Evolutionary conservation across 1,140 invertebrate genomes (phyloP).

Genomic region (Reticulitermes speratus): DNA sequence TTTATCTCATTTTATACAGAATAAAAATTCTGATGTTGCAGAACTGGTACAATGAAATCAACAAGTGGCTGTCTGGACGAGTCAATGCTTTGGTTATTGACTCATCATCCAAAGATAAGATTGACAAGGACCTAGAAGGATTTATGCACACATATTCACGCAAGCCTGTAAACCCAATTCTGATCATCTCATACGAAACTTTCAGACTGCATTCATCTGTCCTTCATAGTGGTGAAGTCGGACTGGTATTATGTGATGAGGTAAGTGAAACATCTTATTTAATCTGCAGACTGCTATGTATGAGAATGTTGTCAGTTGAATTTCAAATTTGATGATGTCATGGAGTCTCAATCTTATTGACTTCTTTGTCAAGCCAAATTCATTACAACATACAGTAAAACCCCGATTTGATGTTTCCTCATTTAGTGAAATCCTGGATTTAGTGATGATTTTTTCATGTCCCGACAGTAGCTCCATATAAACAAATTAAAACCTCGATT

Average conservation of each 20-base stretch:
- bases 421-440: too few relatives aligned
- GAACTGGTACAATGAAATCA: slow-evolving; percentile 99
- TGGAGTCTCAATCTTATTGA: too few relatives aligned
- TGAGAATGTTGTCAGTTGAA: neutral
- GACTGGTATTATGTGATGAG: slow-evolving; percentile 96
- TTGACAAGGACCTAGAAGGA: slow-evolving; percentile 78
- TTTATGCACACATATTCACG: slow-evolving; percentile 62
- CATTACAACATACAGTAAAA: too few relatives aligned
- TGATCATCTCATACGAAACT: slow-evolving; percentile 99
- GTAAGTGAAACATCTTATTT: slow-evolving; percentile 46
- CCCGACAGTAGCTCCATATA: too few relatives aligned
- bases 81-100: slow-evolving; percentile 88
- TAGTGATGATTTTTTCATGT: too few relatives aligned
- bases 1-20: too few relatives aligned
- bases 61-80: slow-evolving; percentile 89
- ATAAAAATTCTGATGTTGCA: slow-evolving; percentile 40
- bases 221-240: slow-evolving; percentile 88
- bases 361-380: too few relatives aligned
- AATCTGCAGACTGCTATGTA: neutral
- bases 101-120: slow-evolving; percentile 84
- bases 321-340: neutral
- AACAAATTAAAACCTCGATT: too few relatives aligned
- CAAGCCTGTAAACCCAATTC: slow-evolving; percentile 79
- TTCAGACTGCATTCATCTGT: slow-evolving; percentile 91
- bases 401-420: too few relatives aligned